Evolutionary conservation across 2,797 vertebrate genomes (phyloP), one percentile per base, ranked within the genome.

Genomic region (Loris lydekkerianus): DNA sequence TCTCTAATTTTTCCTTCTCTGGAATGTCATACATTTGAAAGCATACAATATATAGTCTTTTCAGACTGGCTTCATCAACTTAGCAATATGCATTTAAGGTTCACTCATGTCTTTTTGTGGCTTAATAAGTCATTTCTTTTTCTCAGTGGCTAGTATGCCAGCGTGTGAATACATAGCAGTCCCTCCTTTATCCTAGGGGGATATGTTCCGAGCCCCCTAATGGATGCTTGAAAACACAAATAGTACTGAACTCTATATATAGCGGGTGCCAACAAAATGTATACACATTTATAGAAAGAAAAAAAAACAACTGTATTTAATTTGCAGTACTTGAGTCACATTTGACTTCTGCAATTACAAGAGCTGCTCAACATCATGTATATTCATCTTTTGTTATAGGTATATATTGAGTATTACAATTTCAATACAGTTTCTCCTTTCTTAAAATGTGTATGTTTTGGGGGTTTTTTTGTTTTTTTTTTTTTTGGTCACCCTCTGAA

Each of bases 1-100:
- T 78, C 75, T 89, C 53, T 86, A 37, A 46, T 63, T 82, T 83
- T 43, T n/a, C n/a, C 20, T 94, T 87, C 88, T 61, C 34, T 23
- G 63, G 29, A 89, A 86, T 37, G 58, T 17, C n/a, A 25, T 11
- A 27, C 49, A 65, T 85, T 73, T 67, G 31, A 7, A 78, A 65
- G 58, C 43, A 31, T 23, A 61, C 14, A 63, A 6, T 31, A 3
- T 25, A 7, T 25, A 53, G 9, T 2, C 17, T 75, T 93, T 65
- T 75, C 56, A 67, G 14, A 67, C 8, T 60, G 63, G 81, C 21
- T 85, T 85, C 43, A 80, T 65, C 40, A 60, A 31, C 37, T 90
- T 43, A 49, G 60, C 27, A 58, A 40, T 75, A 43, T 58, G 58
- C 5, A 56, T n/a, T 81, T 86, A 95, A 73, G 23, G 31, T 75